Evolutionary conservation across 2,113 vertebrate species (phyloP).

Genomic region (Raja brachyura): DNA sequence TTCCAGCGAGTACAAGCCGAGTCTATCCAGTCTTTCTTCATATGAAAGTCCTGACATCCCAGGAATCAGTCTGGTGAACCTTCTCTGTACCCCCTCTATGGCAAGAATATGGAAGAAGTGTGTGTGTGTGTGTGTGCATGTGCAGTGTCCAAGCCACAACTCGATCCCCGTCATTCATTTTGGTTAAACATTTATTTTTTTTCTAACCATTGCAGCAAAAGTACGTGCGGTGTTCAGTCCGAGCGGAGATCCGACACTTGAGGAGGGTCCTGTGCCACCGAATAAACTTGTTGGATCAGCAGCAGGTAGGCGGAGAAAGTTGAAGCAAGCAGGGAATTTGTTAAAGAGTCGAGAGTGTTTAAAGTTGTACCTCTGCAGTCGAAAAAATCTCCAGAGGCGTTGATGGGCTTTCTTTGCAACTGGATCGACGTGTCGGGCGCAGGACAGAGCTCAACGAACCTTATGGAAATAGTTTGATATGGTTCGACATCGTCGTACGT

Average conservation of each 20-base stretch:
- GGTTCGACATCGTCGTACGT: too few species aligned
- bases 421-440: too few species aligned
- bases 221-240: constrained; percentile 84
- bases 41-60: too few species aligned
- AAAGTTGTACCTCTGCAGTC: too few species aligned
- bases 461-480: not conserved
- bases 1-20: too few species aligned
- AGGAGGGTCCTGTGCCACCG: constrained; percentile 83
- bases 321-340: not conserved
- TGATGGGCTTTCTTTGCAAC: too few species aligned
- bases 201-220: constrained; percentile 69
- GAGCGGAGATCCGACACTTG: constrained; percentile 85
- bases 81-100: too few species aligned
- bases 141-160: not conserved
- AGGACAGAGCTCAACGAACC: too few species aligned
- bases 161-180: not conserved
- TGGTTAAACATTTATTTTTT: not conserved
- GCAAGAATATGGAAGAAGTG: too few species aligned
- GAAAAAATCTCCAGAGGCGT: too few species aligned
- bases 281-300: constrained; percentile 69
- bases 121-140: not conserved
- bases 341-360: not conserved
- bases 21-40: too few species aligned
- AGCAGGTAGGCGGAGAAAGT: constrained; percentile 65
- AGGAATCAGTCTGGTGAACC: too few species aligned